Conservation (phyloP, 2,888 invertebrate species). For the Hermaeophaga mercurialis region DNA sequence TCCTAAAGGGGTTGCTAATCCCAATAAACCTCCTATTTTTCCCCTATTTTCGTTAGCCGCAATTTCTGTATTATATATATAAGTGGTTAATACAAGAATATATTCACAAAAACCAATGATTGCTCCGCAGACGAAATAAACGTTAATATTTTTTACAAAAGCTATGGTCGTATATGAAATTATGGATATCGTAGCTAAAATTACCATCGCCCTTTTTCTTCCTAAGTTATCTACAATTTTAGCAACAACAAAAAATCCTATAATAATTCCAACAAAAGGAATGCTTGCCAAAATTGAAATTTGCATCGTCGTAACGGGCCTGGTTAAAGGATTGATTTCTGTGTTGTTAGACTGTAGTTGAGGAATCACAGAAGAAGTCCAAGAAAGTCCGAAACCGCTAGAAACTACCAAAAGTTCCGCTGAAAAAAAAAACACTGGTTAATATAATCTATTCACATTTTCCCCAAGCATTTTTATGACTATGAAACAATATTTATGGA, state of each 20-base stretch:
- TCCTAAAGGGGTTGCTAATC: background rate
- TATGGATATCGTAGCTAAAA: background rate
- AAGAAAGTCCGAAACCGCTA: conserved; percentile 17
- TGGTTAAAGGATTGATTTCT: conserved; percentile 2
- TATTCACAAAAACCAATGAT: conserved; percentile 1
- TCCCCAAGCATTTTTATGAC: too few species aligned
- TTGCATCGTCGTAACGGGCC: conserved; percentile 7
- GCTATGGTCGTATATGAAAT: background rate
- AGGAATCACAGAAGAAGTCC: background rate
- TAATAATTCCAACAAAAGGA: background rate
- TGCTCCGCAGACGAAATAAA: background rate
- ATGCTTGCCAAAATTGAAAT: background rate
- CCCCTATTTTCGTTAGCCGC: background rate
- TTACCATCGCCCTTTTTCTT: conserved; percentile 2
- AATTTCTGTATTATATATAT: conserved; percentile 10
- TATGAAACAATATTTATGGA: too few species aligned
- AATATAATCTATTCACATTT: too few species aligned
- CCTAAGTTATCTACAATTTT: conserved; percentile 6
- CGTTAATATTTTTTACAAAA: conserved; percentile 1
- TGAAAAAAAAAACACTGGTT: background rate
- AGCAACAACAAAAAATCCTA: background rate
- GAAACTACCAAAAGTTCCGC: conserved; percentile 19
- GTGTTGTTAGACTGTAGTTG: conserved; percentile 1
- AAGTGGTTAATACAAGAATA: background rate
- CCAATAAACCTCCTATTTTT: background rate